These are phyloP conservation scores for Zygothrica quintamaculata DNA, from an alignment of 2,888 invertebrate species.

Conservation along the genomic window DNA sequence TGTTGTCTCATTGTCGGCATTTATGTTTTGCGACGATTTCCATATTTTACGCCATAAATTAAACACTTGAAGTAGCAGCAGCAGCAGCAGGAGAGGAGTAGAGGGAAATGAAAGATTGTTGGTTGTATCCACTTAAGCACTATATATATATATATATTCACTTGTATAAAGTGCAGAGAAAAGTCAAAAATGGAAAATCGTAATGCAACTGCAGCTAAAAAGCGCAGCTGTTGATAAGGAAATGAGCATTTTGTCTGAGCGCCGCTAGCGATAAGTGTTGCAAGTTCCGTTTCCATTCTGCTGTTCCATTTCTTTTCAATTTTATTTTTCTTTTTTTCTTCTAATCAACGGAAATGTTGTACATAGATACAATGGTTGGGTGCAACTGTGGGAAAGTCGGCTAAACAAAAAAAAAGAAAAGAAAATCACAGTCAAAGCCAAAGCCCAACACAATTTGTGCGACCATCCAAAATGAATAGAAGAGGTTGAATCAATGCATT, in stretches of 20 bases:
- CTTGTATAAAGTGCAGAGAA: conserved; percentile 35
- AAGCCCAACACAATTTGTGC: conserved; percentile 27
- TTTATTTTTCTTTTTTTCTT: no score
- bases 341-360: conserved; percentile 55
- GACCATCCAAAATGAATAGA: conserved; percentile 18
- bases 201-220: conserved; percentile 41
- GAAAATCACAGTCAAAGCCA: conserved; percentile 50
- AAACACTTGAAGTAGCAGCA: conserved; percentile 70
- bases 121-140: conserved; percentile 45
- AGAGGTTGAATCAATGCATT: conserved; percentile 32
- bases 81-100: no score
- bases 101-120: conserved; percentile 9
- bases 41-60: conserved; percentile 75
- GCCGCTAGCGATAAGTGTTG: conserved; percentile 9
- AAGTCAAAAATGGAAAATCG: conserved; percentile 9
- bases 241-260: conserved; percentile 49
- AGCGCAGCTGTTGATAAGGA: conserved; percentile 65
- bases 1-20: conserved; percentile 68
- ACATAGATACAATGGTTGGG: background rate
- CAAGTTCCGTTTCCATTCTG: conserved; percentile 47
- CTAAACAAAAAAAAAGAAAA: no score
- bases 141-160: conserved; percentile 18
- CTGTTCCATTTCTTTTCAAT: no score
- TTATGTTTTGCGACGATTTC: conserved; percentile 65
- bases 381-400: conserved; percentile 58